These are phyloP conservation scores for Phyto melanocephala DNA, from an alignment of 2,888 invertebrate genomes.

Conservation along the genomic window DNA sequence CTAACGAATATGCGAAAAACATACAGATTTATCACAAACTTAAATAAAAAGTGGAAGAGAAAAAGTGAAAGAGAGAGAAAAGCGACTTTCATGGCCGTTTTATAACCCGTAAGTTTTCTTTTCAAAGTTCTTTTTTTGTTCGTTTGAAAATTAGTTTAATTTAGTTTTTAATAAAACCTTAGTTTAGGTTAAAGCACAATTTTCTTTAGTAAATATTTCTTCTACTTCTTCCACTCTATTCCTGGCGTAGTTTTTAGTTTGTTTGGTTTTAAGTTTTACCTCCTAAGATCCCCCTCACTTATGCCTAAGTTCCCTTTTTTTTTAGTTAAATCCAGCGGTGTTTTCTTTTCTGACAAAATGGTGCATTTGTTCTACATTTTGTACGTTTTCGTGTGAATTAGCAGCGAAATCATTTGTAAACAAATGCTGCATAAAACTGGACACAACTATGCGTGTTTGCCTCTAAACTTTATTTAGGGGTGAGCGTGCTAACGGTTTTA, in stretches of 20 bases:
- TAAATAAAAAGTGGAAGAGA: constrained; percentile 8
- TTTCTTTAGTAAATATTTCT: constrained; percentile 20
- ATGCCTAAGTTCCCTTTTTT: neutral
- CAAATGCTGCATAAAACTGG: no score
- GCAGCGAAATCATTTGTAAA: no score
- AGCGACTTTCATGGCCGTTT: constrained; percentile 58
- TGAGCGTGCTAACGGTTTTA: no score
- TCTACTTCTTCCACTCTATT: constrained; percentile 28
- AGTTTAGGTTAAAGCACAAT: constrained; percentile 60
- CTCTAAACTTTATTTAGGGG: no score
- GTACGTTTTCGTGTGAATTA: no score
- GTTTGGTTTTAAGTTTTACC: constrained; percentile 16
- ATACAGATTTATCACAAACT: constrained; percentile 11
- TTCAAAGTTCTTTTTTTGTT: constrained; percentile 56
- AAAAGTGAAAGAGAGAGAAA: constrained; percentile 14
- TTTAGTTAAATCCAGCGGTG: neutral
- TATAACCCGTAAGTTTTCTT: constrained; percentile 75
- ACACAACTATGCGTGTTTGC: no score
- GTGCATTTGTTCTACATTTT: no score
- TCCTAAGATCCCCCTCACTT: neutral
- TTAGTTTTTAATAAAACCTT: constrained; percentile 43
- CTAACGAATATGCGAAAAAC: constrained; percentile 4
- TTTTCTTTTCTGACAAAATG: no score
- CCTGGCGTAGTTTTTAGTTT: constrained; percentile 35
- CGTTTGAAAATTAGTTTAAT: constrained; percentile 46